Conservation (phyloP, 1,140 invertebrate species). For the Euwallacea similis region DNA sequence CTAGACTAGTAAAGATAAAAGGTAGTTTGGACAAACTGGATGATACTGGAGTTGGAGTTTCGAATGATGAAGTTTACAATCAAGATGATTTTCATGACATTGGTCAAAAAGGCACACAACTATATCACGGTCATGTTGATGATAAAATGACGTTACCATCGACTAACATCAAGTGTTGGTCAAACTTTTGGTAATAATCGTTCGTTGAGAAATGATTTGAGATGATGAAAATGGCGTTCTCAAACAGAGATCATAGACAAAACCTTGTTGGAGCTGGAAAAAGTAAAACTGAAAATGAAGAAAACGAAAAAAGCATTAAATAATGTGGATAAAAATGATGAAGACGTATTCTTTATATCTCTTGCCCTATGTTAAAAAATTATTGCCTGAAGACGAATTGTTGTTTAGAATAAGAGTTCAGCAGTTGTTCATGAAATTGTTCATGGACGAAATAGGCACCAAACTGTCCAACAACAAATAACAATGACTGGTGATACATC, state of each 20-base stretch:
- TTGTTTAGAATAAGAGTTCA: conserved; percentile 3
- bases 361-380: conserved; percentile 4
- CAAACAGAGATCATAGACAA: not conserved
- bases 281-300: conserved; percentile 4
- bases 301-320: not conserved
- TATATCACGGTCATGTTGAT: too few relatives aligned
- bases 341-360: conserved; percentile 15
- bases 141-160: too few relatives aligned
- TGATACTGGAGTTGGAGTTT: too few relatives aligned
- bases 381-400: not conserved
- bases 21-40: too few relatives aligned
- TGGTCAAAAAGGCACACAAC: too few relatives aligned
- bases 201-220: not conserved
- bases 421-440: not conserved
- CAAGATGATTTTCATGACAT: too few relatives aligned
- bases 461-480: not conserved
- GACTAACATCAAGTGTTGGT: too few relatives aligned
- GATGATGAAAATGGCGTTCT: not conserved
- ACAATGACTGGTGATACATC: not conserved
- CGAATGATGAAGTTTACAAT: too few relatives aligned
- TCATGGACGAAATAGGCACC: not conserved
- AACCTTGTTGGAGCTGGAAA: not conserved
- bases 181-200: too few relatives aligned
- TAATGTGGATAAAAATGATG: not conserved
- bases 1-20: too few relatives aligned